These are phyloP conservation scores for Ptilodon capucinus DNA, from an alignment of 2,888 invertebrate genomes.

Conservation along the genomic window DNA sequence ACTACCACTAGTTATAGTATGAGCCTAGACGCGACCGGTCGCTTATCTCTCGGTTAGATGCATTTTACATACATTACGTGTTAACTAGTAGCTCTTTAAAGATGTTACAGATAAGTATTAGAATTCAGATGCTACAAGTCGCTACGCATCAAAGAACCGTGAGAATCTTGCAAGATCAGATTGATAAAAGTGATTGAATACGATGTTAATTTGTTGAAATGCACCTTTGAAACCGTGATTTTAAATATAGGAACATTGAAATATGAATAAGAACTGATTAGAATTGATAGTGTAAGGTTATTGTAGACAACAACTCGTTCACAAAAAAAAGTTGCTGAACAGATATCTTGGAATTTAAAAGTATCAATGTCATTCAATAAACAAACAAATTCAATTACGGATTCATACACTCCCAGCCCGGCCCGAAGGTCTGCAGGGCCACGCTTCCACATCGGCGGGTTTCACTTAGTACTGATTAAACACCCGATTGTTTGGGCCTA, in stretches of 20 bases:
- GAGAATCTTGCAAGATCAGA: not conserved
- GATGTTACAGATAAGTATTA: constrained; percentile 6
- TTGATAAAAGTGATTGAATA: not conserved
- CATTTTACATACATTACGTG: constrained; percentile 17
- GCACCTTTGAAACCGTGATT: no score
- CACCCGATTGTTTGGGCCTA: constrained; percentile 2
- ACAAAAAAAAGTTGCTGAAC: no score
- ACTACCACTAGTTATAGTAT: constrained; percentile 11
- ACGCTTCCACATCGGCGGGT: not conserved
- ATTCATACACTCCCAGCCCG: not conserved
- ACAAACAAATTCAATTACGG: constrained; percentile 1
- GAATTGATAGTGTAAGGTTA: no score
- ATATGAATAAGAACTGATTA: no score
- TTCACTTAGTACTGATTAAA: constrained; percentile 4
- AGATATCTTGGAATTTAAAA: not conserved
- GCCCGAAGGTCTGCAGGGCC: not conserved
- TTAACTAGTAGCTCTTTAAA: constrained; percentile 10
- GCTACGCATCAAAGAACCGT: not conserved
- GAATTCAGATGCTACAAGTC: not conserved
- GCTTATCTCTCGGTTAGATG: constrained; percentile 3
- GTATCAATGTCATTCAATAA: not conserved
- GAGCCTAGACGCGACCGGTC: not conserved
- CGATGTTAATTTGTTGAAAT: not conserved
- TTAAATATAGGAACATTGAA: no score
- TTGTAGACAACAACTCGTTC: no score